Percentiles rank a stretch among this genome's conserved stretches.
These are phyloP conservation scores for Megaptera novaeangliae DNA, from an alignment of 2,113 vertebrate genomes.

Conservation along the genomic window DNA sequence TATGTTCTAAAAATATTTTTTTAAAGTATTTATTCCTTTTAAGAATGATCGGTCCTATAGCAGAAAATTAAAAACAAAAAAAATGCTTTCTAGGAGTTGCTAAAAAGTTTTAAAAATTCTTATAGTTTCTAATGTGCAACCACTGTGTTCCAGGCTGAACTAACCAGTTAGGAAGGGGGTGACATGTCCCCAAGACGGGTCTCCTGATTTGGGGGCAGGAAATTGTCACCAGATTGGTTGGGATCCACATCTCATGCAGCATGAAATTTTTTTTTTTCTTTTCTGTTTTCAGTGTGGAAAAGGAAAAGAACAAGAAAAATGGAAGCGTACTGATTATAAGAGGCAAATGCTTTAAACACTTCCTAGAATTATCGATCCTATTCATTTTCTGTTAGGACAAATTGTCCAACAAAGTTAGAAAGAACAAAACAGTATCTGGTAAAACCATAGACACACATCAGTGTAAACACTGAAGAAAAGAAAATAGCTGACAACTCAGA, in stretches of 20 bases:
- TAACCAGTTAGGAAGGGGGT: background rate
- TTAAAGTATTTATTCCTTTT: background rate
- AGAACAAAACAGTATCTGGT: background rate
- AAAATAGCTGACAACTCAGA: background rate
- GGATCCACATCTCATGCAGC: background rate
- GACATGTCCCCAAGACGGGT: background rate
- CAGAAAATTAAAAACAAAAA: background rate
- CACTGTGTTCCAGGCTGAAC: background rate
- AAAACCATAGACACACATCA: background rate
- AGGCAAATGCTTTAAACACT: background rate
- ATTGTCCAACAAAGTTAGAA: background rate
- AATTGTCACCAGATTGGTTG: background rate
- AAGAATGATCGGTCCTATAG: background rate
- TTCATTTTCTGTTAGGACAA: background rate
- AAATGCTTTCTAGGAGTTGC: background rate
- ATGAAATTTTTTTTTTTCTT: background rate
- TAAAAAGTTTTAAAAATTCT: background rate
- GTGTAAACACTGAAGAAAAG: background rate
- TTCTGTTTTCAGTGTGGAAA: background rate
- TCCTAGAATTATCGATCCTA: background rate
- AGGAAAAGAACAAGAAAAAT: background rate
- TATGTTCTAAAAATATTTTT: background rate
- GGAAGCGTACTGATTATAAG: background rate
- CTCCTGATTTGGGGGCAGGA: background rate
- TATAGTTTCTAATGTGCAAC: background rate